A percentile compares a stretch with the other conserved stretches of the same genome.
These are phyloP conservation scores for Hyaena hyaena DNA, from an alignment of 2,113 vertebrate genomes.

Conservation along the genomic window DNA sequence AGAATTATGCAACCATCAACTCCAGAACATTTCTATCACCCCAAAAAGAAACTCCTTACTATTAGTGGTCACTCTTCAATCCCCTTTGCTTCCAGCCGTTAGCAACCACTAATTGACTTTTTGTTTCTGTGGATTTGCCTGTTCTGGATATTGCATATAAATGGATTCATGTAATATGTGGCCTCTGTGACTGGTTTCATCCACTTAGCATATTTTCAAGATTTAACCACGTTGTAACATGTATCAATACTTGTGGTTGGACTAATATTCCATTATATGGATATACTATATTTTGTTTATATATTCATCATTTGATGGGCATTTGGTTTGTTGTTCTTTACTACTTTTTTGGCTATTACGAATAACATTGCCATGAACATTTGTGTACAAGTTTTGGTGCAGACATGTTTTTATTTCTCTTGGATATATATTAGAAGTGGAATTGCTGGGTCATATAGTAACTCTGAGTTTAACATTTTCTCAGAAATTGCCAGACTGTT, in stretches of 20 bases:
- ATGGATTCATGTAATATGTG: neutral
- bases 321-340: neutral
- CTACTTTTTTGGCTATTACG: neutral
- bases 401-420: neutral
- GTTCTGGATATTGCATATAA: neutral
- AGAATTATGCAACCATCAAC: conserved; percentile 27
- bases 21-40: neutral
- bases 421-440: neutral
- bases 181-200: neutral
- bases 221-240: neutral
- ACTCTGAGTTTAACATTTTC: conserved; percentile 11
- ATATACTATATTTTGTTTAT: conserved; percentile 18
- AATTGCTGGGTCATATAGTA: neutral
- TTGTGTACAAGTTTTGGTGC: neutral
- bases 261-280: conserved; percentile 8
- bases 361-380: neutral
- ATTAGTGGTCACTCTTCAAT: neutral
- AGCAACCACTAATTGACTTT: neutral
- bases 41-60: neutral
- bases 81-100: neutral
- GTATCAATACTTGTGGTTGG: neutral
- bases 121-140: conserved; percentile 3
- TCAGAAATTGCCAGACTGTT: conserved; percentile 2
- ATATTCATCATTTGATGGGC: neutral
- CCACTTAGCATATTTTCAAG: conserved; percentile 31